phyloP scores from a whole-genome alignment of 2,888 invertebrate species.

The Philopedon plagiatum region DNA sequence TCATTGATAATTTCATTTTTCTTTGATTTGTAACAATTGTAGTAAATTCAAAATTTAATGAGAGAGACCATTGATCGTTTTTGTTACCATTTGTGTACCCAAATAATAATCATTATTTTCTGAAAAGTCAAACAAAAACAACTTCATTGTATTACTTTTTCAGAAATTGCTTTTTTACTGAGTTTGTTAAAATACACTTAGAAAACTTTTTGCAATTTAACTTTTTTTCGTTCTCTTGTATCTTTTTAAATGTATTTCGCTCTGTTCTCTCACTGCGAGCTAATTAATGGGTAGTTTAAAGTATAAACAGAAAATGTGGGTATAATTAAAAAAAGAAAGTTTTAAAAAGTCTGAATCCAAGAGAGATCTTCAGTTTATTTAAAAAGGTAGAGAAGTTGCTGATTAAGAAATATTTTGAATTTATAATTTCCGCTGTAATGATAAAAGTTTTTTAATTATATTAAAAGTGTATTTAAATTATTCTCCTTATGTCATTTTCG shows the following conservation, averaged over 20 bases:
- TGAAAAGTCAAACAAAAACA: not conserved
- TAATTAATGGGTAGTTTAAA: constrained; percentile 32
- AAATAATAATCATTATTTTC: not conserved
- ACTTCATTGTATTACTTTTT: constrained; percentile 16
- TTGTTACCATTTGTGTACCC: too few relatives aligned
- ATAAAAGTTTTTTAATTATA: constrained; percentile 14
- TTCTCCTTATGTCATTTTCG: too few relatives aligned
- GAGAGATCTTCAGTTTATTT: constrained; percentile 14
- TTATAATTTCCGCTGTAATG: constrained; percentile 6
- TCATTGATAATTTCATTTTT: too few relatives aligned
- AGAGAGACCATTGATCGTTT: too few relatives aligned
- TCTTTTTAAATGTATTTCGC: constrained; percentile 20
- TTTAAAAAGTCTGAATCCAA: constrained; percentile 8
- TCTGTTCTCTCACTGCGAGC: constrained; percentile 23
- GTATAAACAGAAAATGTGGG: constrained; percentile 29
- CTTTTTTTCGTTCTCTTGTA: constrained; percentile 21
- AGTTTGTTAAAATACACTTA: constrained; percentile 22
- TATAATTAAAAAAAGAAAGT: constrained; percentile 26
- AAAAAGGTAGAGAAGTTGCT: constrained; percentile 16
- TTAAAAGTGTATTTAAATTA: constrained; percentile 5
- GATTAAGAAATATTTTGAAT: constrained; percentile 11
- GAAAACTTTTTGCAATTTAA: constrained; percentile 31
- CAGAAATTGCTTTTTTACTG: constrained; percentile 17
- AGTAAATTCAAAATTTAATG: too few relatives aligned
- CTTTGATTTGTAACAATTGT: too few relatives aligned